These are phyloP conservation scores for Protobothrops mucrosquamatus DNA, from an alignment of 2,113 vertebrate species.

Conservation along the genomic window DNA sequence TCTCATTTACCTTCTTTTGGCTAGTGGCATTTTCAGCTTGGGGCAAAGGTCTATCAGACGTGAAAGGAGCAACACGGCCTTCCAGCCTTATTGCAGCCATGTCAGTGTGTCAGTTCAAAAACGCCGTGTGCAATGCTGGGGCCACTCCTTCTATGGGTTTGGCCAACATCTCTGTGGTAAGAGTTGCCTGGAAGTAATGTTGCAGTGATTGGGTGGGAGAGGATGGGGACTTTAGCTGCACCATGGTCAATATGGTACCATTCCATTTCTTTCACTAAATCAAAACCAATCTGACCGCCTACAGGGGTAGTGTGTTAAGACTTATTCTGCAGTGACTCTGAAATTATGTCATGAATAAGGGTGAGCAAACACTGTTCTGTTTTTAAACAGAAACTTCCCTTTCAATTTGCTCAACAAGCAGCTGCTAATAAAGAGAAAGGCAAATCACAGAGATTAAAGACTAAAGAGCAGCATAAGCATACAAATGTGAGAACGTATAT, in stretches of 20 bases:
- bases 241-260: not conserved
- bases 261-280: not conserved
- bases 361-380: not conserved
- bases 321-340: not conserved
- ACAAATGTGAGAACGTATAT: not conserved
- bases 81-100: conserved; percentile 56
- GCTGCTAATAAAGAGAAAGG: not conserved
- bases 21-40: conserved; percentile 87
- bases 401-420: not conserved
- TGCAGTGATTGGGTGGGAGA: not conserved
- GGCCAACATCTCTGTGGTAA: conserved; percentile 93
- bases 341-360: not conserved
- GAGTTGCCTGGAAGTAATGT: conserved; percentile 26
- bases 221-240: not conserved
- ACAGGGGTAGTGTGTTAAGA: not conserved
- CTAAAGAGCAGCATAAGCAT: not conserved
- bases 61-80: conserved; percentile 81
- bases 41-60: conserved; percentile 88
- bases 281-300: not conserved
- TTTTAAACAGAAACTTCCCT: not conserved
- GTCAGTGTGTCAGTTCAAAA: conserved; percentile 53
- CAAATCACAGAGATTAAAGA: not conserved
- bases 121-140: conserved; percentile 66
- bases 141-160: conserved; percentile 80
- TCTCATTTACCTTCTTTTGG: conserved; percentile 88